phyloP scores from a whole-genome alignment of 1,140 invertebrate genomes.

The Diabrotica undecimpunctata region DNA sequence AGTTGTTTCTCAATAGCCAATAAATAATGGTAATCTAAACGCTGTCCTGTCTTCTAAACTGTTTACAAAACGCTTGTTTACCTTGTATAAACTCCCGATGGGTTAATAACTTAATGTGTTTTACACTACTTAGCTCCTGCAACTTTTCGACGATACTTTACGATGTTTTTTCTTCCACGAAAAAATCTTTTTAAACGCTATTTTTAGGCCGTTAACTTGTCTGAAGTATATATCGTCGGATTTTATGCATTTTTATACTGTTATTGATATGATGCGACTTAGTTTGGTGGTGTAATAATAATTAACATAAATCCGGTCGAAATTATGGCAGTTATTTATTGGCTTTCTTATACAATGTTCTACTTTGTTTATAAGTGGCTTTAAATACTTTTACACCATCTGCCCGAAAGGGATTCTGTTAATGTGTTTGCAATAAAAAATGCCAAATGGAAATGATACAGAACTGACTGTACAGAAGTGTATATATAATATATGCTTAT shows the following conservation, averaged over 20 bases:
- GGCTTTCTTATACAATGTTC: neutral
- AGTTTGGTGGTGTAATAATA: neutral
- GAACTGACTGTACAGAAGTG: too few relatives aligned
- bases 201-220: neutral
- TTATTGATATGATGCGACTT: neutral
- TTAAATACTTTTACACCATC: constrained; percentile 1
- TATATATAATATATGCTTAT: too few relatives aligned
- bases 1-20: neutral
- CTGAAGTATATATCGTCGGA: neutral
- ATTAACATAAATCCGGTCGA: neutral
- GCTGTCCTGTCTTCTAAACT: neutral
- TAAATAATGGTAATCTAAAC: neutral
- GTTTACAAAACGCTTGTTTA: neutral
- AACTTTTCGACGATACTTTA: neutral
- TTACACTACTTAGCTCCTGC: constrained; percentile 1
- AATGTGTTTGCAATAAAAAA: too few relatives aligned
- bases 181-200: neutral
- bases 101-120: constrained; percentile 1
- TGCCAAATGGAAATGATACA: too few relatives aligned
- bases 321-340: neutral
- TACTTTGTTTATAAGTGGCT: neutral
- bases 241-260: neutral
- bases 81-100: neutral
- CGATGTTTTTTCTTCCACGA: neutral
- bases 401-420: neutral